Conservation (phyloP, 2,888 invertebrate species). For the Amblyjoppa proteus region DNA sequence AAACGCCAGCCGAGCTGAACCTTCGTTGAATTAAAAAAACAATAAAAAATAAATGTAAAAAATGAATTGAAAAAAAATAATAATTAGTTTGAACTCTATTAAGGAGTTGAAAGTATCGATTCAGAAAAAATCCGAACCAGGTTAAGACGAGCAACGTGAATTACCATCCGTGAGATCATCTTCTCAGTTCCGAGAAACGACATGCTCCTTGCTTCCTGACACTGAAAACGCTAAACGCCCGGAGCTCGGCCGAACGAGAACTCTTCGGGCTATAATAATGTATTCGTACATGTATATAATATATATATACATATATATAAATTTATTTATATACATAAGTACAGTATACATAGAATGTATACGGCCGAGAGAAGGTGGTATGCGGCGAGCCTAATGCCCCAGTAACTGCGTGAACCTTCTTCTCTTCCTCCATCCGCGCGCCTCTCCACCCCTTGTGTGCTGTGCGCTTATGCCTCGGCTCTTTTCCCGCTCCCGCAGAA, state of each 20-base stretch:
- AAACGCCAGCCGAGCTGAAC: conserved; percentile 11
- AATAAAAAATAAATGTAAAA: conserved; percentile 25
- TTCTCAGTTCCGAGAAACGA: conserved; percentile 38
- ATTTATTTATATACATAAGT: conserved; percentile 23
- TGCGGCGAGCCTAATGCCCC: conserved; percentile 79
- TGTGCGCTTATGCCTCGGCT: conserved; percentile 38
- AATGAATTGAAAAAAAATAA: neutral
- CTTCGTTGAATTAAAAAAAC: conserved; percentile 31
- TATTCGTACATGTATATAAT: conserved; percentile 44
- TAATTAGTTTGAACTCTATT: neutral
- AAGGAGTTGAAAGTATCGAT: neutral
- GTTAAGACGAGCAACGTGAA: conserved; percentile 40
- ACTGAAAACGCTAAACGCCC: conserved; percentile 45
- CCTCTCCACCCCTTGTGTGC: neutral
- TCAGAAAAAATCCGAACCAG: conserved; percentile 40
- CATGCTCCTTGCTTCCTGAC: conserved; percentile 16
- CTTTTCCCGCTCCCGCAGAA: conserved; percentile 41
- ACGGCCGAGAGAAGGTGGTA: conserved; percentile 40
- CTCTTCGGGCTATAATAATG: conserved; percentile 47
- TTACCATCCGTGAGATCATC: conserved; percentile 60
- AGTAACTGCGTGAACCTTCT: conserved; percentile 78
- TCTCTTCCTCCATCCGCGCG: conserved; percentile 49
- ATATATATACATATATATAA: conserved; percentile 13
- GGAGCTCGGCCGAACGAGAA: conserved; percentile 15
- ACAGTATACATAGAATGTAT: conserved; percentile 19